Conservation (phyloP, 2,113 vertebrate genomes). For the Chaetodon trifascialis region DNA sequence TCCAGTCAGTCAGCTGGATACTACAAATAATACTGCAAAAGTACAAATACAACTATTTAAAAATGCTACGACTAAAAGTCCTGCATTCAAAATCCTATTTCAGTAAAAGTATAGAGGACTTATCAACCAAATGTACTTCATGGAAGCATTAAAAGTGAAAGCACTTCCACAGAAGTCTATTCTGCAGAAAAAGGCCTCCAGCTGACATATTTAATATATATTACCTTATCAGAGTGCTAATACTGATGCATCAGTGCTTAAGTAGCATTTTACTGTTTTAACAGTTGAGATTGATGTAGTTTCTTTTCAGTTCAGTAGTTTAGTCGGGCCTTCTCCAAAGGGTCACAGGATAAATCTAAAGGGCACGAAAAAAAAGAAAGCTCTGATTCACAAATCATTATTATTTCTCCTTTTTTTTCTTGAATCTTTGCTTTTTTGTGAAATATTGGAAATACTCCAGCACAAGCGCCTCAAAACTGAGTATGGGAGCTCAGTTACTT, state of each 20-base stretch:
- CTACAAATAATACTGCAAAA: not conserved
- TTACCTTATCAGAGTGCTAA: not conserved
- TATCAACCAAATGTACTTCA: not conserved
- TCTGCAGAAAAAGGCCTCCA: too few species aligned
- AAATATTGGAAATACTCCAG: not conserved
- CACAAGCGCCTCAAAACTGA: not conserved
- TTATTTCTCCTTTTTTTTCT: not conserved
- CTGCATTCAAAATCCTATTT: not conserved
- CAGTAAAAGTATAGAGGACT: not conserved
- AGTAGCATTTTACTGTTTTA: not conserved
- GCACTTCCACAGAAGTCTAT: not conserved
- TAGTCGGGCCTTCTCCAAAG: too few species aligned
- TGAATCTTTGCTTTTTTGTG: not conserved
- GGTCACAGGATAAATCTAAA: not conserved
- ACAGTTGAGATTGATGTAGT: not conserved
- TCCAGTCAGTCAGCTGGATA: not conserved
- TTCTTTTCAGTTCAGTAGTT: too few species aligned
- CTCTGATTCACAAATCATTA: not conserved
- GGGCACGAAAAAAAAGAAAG: not conserved
- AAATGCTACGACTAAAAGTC: not conserved
- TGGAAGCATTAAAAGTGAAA: not conserved
- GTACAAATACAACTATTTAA: not conserved
- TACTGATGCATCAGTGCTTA: not conserved
- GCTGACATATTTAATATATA: not conserved
- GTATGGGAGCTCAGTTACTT: not conserved